Evolutionary conservation across 2,888 invertebrate species (phyloP).

Genomic region (Perdita meconis): DNA sequence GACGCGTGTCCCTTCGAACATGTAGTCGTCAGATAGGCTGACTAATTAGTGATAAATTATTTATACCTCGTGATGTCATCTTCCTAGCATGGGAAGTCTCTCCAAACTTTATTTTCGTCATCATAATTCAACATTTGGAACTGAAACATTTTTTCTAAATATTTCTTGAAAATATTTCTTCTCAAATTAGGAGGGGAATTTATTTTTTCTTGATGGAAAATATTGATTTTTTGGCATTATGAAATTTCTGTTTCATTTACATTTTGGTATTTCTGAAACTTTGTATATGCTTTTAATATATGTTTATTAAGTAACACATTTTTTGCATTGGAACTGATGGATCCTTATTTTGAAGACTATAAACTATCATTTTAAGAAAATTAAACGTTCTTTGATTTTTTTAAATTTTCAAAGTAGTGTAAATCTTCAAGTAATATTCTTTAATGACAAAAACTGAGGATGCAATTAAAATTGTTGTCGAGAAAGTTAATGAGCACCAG

Average conservation of each 20-base stretch:
- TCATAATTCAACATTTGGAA: background rate
- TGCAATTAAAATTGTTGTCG: background rate
- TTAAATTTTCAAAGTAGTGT: too few relatives aligned
- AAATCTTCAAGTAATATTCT: too few relatives aligned
- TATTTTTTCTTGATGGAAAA: too few relatives aligned
- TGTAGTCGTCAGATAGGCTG: background rate
- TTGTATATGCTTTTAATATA: background rate
- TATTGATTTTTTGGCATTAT: too few relatives aligned
- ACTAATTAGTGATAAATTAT: background rate
- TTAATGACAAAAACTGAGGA: background rate
- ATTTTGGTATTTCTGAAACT: too few relatives aligned
- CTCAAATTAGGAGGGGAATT: too few relatives aligned
- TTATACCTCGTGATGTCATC: background rate
- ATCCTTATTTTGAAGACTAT: too few relatives aligned
- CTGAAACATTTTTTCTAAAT: background rate
- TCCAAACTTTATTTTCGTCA: background rate
- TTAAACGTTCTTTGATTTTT: too few relatives aligned
- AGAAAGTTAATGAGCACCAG: background rate
- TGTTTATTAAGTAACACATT: too few relatives aligned
- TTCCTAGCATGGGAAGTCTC: background rate
- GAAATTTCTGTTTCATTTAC: too few relatives aligned
- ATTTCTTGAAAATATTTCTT: background rate
- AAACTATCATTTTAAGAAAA: too few relatives aligned
- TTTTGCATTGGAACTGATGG: too few relatives aligned
- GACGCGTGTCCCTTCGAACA: background rate